A percentile compares a stretch with the other conserved stretches of the same genome.
Evolutionary conservation across 2,113 vertebrate species (phyloP).

Genomic region (Anguilla japonica): DNA sequence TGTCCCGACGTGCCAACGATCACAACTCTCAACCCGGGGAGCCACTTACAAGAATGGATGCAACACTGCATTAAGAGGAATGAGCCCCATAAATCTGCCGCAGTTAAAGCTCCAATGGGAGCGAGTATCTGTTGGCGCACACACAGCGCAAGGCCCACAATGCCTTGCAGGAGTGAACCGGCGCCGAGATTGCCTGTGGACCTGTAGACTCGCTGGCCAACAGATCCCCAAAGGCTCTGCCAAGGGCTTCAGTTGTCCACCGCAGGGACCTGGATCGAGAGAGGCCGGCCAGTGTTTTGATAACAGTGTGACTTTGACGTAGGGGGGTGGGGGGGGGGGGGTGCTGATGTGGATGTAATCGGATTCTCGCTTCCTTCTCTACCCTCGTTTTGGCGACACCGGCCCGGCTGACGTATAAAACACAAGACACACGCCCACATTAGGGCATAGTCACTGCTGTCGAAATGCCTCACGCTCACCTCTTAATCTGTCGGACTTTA

Average conservation of each 20-base stretch:
- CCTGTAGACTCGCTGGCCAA: not conserved
- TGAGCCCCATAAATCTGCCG: not conserved
- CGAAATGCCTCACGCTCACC: conserved; percentile 54
- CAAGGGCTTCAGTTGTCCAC: not conserved
- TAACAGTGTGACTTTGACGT: not conserved
- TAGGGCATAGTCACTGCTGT: not conserved
- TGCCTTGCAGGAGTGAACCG: not conserved
- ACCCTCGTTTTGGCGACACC: not conserved
- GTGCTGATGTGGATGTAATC: not conserved
- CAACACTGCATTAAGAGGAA: not conserved
- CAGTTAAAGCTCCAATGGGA: not conserved
- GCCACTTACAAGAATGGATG: not conserved
- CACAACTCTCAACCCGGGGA: not conserved
- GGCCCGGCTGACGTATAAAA: not conserved
- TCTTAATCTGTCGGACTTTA: conserved; percentile 58
- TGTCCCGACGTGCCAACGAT: too few relatives aligned
- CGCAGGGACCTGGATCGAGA: not conserved
- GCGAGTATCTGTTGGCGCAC: not conserved
- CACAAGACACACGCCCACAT: not conserved
- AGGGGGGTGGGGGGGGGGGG: not conserved
- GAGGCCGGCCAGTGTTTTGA: not conserved
- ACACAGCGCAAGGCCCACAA: not conserved
- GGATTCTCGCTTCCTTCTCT: not conserved
- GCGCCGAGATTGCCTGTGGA: not conserved
- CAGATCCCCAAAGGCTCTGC: not conserved